These are phyloP conservation scores for Pteria penguin DNA, from an alignment of 2,888 invertebrate species.

Conservation along the genomic window DNA sequence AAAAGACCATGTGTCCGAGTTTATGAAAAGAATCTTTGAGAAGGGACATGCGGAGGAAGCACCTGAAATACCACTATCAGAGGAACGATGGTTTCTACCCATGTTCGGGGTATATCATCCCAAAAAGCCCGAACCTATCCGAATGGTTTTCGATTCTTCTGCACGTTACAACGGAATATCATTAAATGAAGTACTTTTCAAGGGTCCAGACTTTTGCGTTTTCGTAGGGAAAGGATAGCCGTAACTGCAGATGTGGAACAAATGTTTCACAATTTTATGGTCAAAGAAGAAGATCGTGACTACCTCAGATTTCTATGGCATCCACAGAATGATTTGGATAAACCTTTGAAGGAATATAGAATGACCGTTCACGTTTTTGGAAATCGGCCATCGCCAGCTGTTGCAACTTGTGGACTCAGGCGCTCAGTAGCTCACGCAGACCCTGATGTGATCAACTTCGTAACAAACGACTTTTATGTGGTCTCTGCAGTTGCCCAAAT, in stretches of 20 bases:
- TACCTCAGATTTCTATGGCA: background rate
- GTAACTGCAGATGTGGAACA: background rate
- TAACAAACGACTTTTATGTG: background rate
- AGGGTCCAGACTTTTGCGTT: background rate
- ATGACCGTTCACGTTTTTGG: background rate
- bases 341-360: background rate
- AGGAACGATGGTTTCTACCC: slow-evolving; percentile 43
- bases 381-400: background rate
- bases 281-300: background rate
- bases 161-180: background rate
- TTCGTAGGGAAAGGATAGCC: background rate
- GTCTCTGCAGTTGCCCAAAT: background rate
- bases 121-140: background rate
- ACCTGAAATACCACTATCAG: background rate
- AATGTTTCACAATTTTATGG: background rate
- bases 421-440: background rate
- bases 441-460: background rate
- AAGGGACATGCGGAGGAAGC: slow-evolving; percentile 37
- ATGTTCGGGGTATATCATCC: slow-evolving; percentile 35
- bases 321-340: background rate
- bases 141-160: slow-evolving; percentile 17
- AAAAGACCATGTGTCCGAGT: slow-evolving; percentile 17
- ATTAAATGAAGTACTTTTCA: background rate
- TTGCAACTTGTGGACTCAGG: background rate
- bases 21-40: slow-evolving; percentile 35